Base-by-base conservation (phyloP, 1,140 invertebrate genomes). In the Papilio helenus region DNA sequence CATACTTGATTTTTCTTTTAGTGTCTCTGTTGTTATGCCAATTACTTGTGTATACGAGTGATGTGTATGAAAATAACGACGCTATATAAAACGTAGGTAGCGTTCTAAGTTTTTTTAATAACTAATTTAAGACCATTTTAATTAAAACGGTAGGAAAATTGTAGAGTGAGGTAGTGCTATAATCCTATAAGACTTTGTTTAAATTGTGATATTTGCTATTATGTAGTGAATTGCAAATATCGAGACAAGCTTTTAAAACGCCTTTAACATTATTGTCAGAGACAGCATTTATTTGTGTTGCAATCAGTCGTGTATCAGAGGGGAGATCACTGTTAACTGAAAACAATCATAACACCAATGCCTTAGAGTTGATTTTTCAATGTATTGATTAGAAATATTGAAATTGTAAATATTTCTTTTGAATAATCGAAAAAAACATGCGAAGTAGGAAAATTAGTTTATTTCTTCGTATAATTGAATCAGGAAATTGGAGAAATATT, bases 281-380 rank as follows among this genome's bases (percentile, higher is more conserved):
- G 61, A 68, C 61, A 29, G 26, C 61, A 16, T 68, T 68, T 68
- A 68, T 68, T 68, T 68, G 61, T 68, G 26, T 68, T 68, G 61
- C 61, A 68, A 68, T 68, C 61, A 68, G 61, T 23, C 61, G 23
- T 29, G 26, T 61, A 14, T 29, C 23, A 29, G 26, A 68, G 61
- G 61, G 61, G 23, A 34, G 61, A 14, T 68, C 1, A 7, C 61
- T 68, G 3, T 29, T 68, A 4, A 16, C 26, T 61, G 14, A 68
- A 29, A 68, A 14, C 58, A 61, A 29, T 61, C 58, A 26, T 61
- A 61, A 23, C 3, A 26, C 2, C 3, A 61, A 61, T 12, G 58
- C 4, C 1, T 26, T 26, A 26, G 29, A 61, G 58, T 23, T 16
- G 9, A 26, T 14, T 61, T 61, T 61, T 26, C 20, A 14, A 26